A percentile compares a stretch with the other conserved stretches of the same genome.
Evolutionary conservation across 2,888 invertebrate species (phyloP).

Genomic region (Crematogaster levior): DNA sequence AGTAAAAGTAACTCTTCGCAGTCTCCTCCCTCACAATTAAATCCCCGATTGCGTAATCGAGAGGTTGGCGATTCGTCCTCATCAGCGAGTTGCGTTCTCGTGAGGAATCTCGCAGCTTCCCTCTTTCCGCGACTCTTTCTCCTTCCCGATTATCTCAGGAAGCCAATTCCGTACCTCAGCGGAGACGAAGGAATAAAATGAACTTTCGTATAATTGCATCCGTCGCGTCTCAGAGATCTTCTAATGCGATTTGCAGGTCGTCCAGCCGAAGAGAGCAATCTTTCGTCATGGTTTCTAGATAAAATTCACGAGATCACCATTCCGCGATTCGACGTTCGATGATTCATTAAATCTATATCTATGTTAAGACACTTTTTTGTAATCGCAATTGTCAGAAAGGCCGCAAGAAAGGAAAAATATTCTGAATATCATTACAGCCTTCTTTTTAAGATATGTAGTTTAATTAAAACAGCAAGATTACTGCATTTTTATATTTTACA

Average conservation of each 20-base stretch:
- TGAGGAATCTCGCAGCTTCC: constrained; percentile 39
- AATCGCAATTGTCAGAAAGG: not conserved
- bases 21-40: constrained; percentile 14
- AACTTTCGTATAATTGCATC: constrained; percentile 53
- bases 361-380: not conserved
- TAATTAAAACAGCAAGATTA: not conserved
- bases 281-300: constrained; percentile 1
- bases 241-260: constrained; percentile 48
- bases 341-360: not conserved
- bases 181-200: constrained; percentile 49
- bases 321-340: constrained; percentile 14
- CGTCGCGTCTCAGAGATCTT: constrained; percentile 51
- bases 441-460: not conserved
- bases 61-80: constrained; percentile 26
- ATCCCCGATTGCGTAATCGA: constrained; percentile 37
- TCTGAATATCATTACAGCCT: not conserved
- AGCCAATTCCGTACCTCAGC: constrained; percentile 44
- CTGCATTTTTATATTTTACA: not conserved
- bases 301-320: constrained; percentile 31
- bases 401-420: not conserved
- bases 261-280: constrained; percentile 26
- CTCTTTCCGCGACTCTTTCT: not conserved
- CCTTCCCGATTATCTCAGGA: constrained; percentile 34
- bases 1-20: not conserved
- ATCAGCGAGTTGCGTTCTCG: constrained; percentile 11